phyloP scores from a whole-genome alignment of 2,888 invertebrate genomes.

The Machimus atricapillus region DNA sequence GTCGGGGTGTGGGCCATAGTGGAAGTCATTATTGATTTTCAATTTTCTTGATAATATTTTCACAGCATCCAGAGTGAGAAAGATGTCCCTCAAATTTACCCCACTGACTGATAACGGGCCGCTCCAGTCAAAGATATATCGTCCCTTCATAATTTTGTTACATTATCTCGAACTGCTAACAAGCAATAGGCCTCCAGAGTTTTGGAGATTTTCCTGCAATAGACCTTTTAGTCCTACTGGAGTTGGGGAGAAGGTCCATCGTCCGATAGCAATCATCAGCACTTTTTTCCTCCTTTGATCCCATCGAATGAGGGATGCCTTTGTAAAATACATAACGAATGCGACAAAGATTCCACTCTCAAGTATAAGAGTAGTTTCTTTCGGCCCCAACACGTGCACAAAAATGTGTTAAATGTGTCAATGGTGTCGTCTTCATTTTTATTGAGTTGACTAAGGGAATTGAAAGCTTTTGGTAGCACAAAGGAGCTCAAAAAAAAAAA shows the following conservation, averaged over 20 bases:
- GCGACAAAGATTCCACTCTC: neutral
- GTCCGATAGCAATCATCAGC: conserved; percentile 15
- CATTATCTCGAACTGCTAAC: conserved; percentile 15
- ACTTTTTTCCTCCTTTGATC: conserved; percentile 19
- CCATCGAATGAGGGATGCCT: neutral
- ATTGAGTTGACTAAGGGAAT: neutral
- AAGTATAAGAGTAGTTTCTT: neutral
- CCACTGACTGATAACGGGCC: neutral
- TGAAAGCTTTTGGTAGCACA: neutral
- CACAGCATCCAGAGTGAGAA: neutral
- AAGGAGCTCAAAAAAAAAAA: neutral
- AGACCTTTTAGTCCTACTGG: neutral
- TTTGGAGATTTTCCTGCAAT: conserved; percentile 7
- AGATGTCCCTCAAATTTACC: conserved; percentile 17
- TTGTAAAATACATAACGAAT: neutral
- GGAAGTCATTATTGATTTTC: conserved; percentile 24
- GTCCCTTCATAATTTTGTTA: conserved; percentile 33
- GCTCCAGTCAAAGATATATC: conserved; percentile 22
- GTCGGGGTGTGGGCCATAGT: neutral
- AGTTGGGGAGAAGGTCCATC: neutral
- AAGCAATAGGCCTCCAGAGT: conserved; percentile 15
- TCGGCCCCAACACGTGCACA: neutral
- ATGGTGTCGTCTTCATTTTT: neutral
- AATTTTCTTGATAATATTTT: conserved; percentile 35
- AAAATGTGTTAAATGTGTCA: neutral